Percentiles rank a stretch among this genome's conserved stretches.
These are phyloP conservation scores for Morus bassanus DNA, from an alignment of 2,797 vertebrate genomes.

Conservation along the genomic window DNA sequence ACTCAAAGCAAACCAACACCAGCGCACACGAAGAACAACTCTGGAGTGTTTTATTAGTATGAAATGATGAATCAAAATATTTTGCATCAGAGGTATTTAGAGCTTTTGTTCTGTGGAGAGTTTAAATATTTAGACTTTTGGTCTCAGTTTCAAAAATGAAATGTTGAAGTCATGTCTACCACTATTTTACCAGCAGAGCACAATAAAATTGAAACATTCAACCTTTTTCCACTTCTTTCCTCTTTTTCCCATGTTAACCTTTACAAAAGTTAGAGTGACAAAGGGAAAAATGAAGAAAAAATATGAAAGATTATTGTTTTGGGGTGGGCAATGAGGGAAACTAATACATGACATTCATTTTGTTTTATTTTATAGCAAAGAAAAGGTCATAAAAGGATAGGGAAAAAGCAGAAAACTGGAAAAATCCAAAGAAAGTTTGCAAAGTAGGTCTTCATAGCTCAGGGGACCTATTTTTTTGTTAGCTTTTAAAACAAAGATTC, in stretches of 20 bases:
- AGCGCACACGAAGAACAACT: rapidly evolving
- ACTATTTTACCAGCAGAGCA: not conserved
- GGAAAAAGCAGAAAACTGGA: not conserved
- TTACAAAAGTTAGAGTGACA: not conserved
- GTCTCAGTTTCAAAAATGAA: not conserved
- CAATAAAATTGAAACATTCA: not conserved
- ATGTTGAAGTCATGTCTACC: not conserved
- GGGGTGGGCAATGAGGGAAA: not conserved
- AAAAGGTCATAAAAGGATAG: not conserved
- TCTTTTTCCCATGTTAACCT: not conserved
- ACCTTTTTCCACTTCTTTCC: not conserved
- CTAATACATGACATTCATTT: not conserved
- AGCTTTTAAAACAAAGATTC: not conserved
- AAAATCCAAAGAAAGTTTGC: not conserved
- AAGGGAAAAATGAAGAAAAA: constrained; percentile 2
- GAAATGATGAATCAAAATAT: not conserved
- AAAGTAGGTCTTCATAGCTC: not conserved
- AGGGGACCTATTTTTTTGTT: not conserved
- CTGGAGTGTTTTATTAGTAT: not conserved
- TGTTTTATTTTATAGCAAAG: not conserved
- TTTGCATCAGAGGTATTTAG: not conserved
- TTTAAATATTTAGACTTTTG: not conserved
- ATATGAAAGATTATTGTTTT: not conserved
- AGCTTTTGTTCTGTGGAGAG: not conserved
- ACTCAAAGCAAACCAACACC: not conserved